Evolutionary conservation across 2,797 vertebrate species (phyloP), one percentile per base, ranked within the genome.

Genomic region (Lindbergichthys nudifrons): DNA sequence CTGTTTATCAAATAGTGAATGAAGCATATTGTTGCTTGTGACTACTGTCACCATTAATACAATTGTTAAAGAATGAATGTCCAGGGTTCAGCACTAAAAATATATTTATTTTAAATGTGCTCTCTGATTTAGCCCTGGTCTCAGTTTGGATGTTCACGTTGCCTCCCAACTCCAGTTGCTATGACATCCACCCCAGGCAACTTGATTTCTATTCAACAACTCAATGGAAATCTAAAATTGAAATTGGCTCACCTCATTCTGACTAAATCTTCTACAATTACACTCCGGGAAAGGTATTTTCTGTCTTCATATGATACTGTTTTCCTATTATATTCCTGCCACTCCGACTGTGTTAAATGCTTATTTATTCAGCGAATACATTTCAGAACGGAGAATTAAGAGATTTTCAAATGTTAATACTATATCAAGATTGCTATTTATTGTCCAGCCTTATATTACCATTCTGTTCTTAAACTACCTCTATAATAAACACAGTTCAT

Each of bases 211-310:
- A 73, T 82, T 83, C 63, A 82, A 81, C 7, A 10, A 58, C 67
- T 88, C 78, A 4, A 58, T 74, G 64, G 67, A 80, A 80, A 77
- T 73, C 54, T 68, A 36, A 52, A 79, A 80, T 79, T 82, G 19
- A 80, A 79, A 85, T 77, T 62, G 65, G 53, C 47, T 75, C 63
- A 50, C 30, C 48, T 73, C 42, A 18, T 75, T 61, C 53, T 21
- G 36, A 50, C 59, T 53, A 58, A 72, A 53, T 77, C 47, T 36
- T 71, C 26, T 2, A 50, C 42, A 70, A 70, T 71, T 70, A 67
- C 0, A 0, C 53, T 59, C 15, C 0, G 16, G 26, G 54, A 75
- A 71, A 81, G 1, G 57, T 73, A 32, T 72, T 72, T 77, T 68
- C 67, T 61, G 19, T 39, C 13, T 73, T 30, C 73, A n/a, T 45